Percentiles rank a stretch among this genome's conserved stretches.
These are phyloP conservation scores for Morone saxatilis DNA, from an alignment of 2,113 vertebrate species.

Conservation along the genomic window DNA sequence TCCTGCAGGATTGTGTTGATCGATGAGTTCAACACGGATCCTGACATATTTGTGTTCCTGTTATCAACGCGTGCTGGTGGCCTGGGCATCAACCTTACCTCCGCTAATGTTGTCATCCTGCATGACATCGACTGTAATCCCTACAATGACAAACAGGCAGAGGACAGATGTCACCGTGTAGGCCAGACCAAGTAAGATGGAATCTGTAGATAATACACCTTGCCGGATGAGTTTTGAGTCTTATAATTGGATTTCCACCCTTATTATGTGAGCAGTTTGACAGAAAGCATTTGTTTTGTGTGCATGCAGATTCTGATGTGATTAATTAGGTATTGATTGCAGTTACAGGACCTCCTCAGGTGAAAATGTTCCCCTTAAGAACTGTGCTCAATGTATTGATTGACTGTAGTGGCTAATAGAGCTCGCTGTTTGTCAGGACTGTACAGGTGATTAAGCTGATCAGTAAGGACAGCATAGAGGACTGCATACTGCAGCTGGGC, in stretches of 20 bases:
- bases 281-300: background rate
- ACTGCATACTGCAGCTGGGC: slow-evolving; percentile 92
- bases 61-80: slow-evolving; percentile 97
- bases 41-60: slow-evolving; percentile 95
- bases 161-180: slow-evolving; percentile 96
- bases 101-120: slow-evolving; percentile 96
- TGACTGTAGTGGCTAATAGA: background rate
- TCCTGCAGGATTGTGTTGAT: slow-evolving; percentile 92
- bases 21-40: slow-evolving; percentile 94
- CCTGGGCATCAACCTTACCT: slow-evolving; percentile 96
- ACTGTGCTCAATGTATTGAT: background rate
- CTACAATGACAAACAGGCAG: slow-evolving; percentile 98
- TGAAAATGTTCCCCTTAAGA: background rate
- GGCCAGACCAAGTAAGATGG: slow-evolving; percentile 88
- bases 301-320: background rate
- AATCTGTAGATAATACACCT: background rate
- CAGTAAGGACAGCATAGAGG: slow-evolving; percentile 93
- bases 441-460: slow-evolving; percentile 95
- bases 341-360: background rate
- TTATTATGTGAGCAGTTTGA: background rate
- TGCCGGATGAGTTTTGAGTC: background rate
- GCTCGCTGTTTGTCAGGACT: slow-evolving; percentile 81
- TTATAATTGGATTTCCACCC: background rate
- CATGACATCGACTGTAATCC: slow-evolving; percentile 99
- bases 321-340: background rate